Base-by-base conservation (phyloP, 37 sponge, comb jelly and placozoan genomes). In the Theonella swinhoei region DNA sequence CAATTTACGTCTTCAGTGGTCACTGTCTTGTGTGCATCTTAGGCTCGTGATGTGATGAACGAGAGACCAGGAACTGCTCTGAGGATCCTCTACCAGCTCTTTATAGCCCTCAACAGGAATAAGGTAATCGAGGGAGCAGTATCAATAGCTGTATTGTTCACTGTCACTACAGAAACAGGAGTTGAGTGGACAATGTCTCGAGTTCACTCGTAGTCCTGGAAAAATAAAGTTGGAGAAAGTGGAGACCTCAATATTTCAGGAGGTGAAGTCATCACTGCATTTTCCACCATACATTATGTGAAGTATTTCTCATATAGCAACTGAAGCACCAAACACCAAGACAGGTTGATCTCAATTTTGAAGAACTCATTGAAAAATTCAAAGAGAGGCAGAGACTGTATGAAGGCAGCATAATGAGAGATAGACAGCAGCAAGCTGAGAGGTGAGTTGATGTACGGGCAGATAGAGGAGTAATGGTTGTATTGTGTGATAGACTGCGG, bases 271-370 rank as follows among this genome's bases (percentile, higher is more conserved):
- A n/a, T 24, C 8, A 39, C 34, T 42, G 36, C 60, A 42, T 31
- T 54, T 77, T 24, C 24, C n/a, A 34, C 26, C 39, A 40, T 40
- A 41, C 14, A 19, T n/a, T 29, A 69, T n/a, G 17, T 69, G 24
- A n/a, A 33, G 32, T 74, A n/a, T 30, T 11, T 74, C 19, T 25
- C 35, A 30, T 60, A 14, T 61, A 91, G 88, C 58, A 84, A 30
- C 70, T 97, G 74, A 83, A 88, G 65, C 92, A 92, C 32, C 92
- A 92, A 79, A 91, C 92, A 14, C 88, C 91, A 2, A 82, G 94
- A 1, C 97, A 97, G 65, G 83, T 88, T 7, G 88, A 97, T 72
- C 83, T 97, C 65, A 89, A 94, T 68, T 94, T 97, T 74, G 87
- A 91, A 36, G 86, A 75, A 19, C 88, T 97, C 64, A 80, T 94